phyloP scores from a whole-genome alignment of 2,113 vertebrate genomes.

The Ivindomyrus marchei region DNA sequence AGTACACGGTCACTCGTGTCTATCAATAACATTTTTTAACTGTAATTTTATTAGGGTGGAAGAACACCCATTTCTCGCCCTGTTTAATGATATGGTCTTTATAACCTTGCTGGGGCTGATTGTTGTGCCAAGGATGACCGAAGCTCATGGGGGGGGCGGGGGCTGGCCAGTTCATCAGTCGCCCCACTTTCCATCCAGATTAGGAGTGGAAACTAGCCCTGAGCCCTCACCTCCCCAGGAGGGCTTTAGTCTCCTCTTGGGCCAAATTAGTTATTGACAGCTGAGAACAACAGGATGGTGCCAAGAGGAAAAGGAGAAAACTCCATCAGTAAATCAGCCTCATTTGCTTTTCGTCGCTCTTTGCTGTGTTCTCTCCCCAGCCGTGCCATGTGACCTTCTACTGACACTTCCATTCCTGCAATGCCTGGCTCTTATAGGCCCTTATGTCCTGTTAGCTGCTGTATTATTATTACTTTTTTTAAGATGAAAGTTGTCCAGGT shows the following conservation, averaged over 20 bases:
- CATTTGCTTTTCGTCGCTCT: not conserved
- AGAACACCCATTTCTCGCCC: not conserved
- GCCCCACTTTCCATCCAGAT: not conserved
- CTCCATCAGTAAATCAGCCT: conserved; percentile 2
- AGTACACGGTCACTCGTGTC: not conserved
- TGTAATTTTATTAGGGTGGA: not conserved
- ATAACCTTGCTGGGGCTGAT: not conserved
- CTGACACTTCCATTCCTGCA: not conserved
- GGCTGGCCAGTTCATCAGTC: not conserved
- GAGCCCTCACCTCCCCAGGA: conserved; percentile 22
- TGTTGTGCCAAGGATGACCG: not conserved
- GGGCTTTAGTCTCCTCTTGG: conserved; percentile 37
- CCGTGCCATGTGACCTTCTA: not conserved
- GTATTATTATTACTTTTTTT: not conserved
- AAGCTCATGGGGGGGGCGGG: not conserved
- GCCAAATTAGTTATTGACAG: conserved; percentile 51
- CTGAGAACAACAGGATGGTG: conserved; percentile 43
- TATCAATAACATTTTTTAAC: not conserved
- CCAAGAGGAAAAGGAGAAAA: conserved; percentile 43
- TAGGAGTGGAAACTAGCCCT: conserved; percentile 8
- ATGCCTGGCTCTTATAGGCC: not conserved
- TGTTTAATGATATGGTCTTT: not conserved
- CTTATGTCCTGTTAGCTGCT: not conserved
- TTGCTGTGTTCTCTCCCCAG: not conserved
- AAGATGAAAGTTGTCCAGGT: not conserved